Evolutionary conservation across 2,888 invertebrate genomes (phyloP), one percentile per base, ranked within the genome.

Genomic region (Thereva nobilitata): DNA sequence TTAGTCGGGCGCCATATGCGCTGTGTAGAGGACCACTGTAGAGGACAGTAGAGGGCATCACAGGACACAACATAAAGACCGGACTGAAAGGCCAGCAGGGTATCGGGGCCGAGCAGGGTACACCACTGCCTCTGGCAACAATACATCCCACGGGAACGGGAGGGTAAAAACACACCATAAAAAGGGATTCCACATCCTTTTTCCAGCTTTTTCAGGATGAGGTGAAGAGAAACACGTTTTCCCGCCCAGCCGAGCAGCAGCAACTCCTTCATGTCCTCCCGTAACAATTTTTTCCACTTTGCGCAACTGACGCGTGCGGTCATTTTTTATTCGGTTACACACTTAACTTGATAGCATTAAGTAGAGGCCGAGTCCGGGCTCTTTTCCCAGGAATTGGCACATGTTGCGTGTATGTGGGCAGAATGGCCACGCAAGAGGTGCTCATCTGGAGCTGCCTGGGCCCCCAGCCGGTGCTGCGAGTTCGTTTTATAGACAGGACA

Each of bases 261-360:
- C 34, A 37, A 35, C 37, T 10, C n/a, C 10, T 41, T 37, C 23
- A 23, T 23, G 23, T 23, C 23, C 23, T 23, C 23, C 23, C 23
- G 12, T 38, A 10, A 38, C 40, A 12, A 37, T 40, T 23, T 41
- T 45, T 38, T 59, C 37, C 47, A 38, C 47, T 7, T 12, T 35
- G 6, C 57, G 34, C 57, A 59, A 38, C 57, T 38, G 57, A 59
- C 47, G 57, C 57, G 57, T 59, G 57, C 57, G 57, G 57, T 59
- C 57, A 47, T 59, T 59, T 59, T 57, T 59, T 59, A 47, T 59
- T 34, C 57, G 47, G 12, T 47, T 10, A 59, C 10, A 47, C 57
- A 45, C 57, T 59, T 47, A 35, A 45, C 5, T 5, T 12, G 57
- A 59, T 45, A 38, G 47, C 37, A 10, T 59, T 47, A 34, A 10